Evolutionary conservation across 2,797 vertebrate species (phyloP).

Genomic region (Propithecus deckenii): DNA sequence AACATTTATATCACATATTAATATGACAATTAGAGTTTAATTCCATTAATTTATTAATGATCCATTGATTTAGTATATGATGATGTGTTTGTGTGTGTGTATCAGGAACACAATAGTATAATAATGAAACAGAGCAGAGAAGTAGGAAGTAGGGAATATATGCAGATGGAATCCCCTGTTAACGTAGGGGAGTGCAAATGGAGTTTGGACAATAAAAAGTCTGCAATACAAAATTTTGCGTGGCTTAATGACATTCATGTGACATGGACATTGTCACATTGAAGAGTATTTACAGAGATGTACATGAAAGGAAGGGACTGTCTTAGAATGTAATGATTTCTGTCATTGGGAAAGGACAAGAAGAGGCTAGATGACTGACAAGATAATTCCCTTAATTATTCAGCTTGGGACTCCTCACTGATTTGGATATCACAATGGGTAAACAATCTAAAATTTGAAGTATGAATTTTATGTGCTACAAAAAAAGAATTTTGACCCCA

Average conservation of each 20-base stretch:
- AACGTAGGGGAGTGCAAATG: background rate
- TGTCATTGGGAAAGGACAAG: background rate
- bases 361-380: background rate
- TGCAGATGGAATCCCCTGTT: background rate
- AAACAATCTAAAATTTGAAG: background rate
- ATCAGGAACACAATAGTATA: background rate
- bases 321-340: background rate
- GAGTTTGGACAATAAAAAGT: background rate
- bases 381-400: background rate
- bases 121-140: background rate
- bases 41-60: background rate
- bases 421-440: background rate
- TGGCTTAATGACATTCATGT: background rate
- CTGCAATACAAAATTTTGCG: background rate
- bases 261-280: background rate
- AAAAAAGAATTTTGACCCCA: background rate
- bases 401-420: background rate
- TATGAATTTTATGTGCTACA: background rate
- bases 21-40: background rate
- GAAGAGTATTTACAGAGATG: constrained; percentile 9
- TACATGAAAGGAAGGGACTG: background rate
- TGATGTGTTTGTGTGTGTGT: background rate
- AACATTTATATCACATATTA: background rate
- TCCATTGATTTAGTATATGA: background rate
- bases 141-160: background rate